Conservation (phyloP, 2,113 vertebrate species). For the Nannobrachium achirus region DNA sequence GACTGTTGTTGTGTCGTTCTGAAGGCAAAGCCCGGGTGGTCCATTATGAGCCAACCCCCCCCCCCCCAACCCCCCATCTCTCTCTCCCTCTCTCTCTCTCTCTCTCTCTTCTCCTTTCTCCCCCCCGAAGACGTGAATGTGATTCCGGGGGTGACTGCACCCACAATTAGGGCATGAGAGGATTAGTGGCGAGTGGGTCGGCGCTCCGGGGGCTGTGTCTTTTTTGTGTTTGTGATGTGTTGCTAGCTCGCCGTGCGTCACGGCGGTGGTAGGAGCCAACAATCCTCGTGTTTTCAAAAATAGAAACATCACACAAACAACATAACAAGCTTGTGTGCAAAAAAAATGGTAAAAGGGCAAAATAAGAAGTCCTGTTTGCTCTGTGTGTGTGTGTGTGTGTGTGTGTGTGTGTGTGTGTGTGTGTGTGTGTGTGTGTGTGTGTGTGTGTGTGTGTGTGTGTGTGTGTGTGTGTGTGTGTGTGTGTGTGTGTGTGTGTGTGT, state of each 20-base stretch:
- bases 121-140: conserved; percentile 52
- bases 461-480: neutral
- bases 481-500: no score
- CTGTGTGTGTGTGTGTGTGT: conserved; percentile 12
- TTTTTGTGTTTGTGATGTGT: conserved; percentile 70
- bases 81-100: conserved; percentile 1
- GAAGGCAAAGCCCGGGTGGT: conserved; percentile 53
- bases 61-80: conserved; percentile 8
- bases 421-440: neutral
- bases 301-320: conserved; percentile 63
- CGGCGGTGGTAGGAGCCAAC: conserved; percentile 43
- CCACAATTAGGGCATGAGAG: conserved; percentile 73
- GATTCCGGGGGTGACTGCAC: conserved; percentile 64
- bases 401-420: neutral
- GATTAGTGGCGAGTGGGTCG: conserved; percentile 71
- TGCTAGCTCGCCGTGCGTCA: conserved; percentile 42
- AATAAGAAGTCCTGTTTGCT: conserved; percentile 37
- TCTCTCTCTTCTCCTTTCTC: neutral
- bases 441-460: neutral
- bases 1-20: conserved; percentile 63
- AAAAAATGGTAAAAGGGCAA: conserved; percentile 42
- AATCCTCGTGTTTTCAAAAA: conserved; percentile 55
- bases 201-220: conserved; percentile 69
- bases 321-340: conserved; percentile 54
- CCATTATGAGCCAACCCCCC: conserved; percentile 45